Conservation (phyloP, 2,888 invertebrate genomes). For the Andrena haemorrhoa region DNA sequence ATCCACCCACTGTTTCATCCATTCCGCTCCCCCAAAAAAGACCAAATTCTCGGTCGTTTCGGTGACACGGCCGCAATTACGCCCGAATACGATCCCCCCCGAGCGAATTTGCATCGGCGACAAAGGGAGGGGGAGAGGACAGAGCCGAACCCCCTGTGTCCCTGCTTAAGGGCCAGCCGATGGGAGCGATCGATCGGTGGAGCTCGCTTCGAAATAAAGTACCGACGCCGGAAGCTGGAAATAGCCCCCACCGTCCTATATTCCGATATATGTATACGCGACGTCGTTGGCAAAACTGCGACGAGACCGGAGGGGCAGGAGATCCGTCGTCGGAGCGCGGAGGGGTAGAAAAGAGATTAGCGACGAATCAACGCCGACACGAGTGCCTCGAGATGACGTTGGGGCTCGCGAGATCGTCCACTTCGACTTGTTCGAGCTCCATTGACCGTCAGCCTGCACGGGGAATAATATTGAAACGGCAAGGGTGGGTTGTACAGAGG, state of each 20-base stretch:
- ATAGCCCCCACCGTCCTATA: constrained; percentile 61
- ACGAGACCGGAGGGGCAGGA: neutral
- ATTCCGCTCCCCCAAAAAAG: neutral
- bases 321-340: neutral
- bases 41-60: neutral
- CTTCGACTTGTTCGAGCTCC: constrained; percentile 39
- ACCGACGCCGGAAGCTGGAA: constrained; percentile 52
- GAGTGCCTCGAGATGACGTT: constrained; percentile 45
- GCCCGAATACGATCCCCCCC: neutral
- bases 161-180: constrained; percentile 22
- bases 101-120: constrained; percentile 36
- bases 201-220: constrained; percentile 50
- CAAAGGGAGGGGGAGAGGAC: neutral
- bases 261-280: constrained; percentile 60
- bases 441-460: constrained; percentile 29
- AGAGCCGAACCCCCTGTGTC: neutral
- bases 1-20: neutral
- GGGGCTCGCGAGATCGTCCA: constrained; percentile 27
- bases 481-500: constrained; percentile 11
- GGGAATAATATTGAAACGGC: constrained; percentile 52
- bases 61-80: constrained; percentile 1
- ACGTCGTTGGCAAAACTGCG: constrained; percentile 8
- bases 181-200: constrained; percentile 54
- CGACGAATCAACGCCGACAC: constrained; percentile 25
- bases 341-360: constrained; percentile 11